phyloP scores from a whole-genome alignment of 2,113 vertebrate species.

The Hoplias malabaricus region DNA sequence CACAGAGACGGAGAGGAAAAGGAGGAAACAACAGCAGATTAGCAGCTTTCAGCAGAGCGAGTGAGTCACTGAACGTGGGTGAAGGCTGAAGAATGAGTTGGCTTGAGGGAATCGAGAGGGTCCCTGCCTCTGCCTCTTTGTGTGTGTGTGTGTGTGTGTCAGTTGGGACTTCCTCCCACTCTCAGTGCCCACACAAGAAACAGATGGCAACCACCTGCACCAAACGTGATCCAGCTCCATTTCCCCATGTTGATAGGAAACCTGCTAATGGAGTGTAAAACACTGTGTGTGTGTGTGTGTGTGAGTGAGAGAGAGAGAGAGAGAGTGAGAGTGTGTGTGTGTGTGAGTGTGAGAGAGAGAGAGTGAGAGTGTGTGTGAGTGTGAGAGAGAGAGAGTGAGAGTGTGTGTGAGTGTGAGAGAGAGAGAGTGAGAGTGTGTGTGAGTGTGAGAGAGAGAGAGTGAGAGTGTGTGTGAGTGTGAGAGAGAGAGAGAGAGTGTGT shows the following conservation, averaged over 20 bases:
- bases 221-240: slow-evolving; percentile 24
- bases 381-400: too few species aligned
- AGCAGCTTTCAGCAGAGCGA: slow-evolving; percentile 3
- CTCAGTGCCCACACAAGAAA: slow-evolving; percentile 44
- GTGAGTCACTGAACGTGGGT: slow-evolving; percentile 43
- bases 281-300: slow-evolving; percentile 1
- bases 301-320: slow-evolving; percentile 22
- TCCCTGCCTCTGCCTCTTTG: slow-evolving; percentile 36
- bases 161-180: slow-evolving; percentile 40
- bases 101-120: slow-evolving; percentile 20
- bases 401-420: too few species aligned
- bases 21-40: not conserved
- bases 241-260: slow-evolving; percentile 41
- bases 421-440: too few species aligned
- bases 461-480: too few species aligned
- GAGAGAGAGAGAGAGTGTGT: too few species aligned
- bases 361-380: not conserved
- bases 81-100: slow-evolving; percentile 33
- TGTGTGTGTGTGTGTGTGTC: slow-evolving; percentile 8
- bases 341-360: slow-evolving; percentile 7
- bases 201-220: slow-evolving; percentile 57
- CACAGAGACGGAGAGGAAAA: slow-evolving; percentile 4
- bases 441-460: too few species aligned
- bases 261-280: slow-evolving; percentile 44
- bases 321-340: slow-evolving; percentile 5